These are phyloP conservation scores for Redunca redunca DNA, from an alignment of 2,113 vertebrate genomes.

Conservation along the genomic window DNA sequence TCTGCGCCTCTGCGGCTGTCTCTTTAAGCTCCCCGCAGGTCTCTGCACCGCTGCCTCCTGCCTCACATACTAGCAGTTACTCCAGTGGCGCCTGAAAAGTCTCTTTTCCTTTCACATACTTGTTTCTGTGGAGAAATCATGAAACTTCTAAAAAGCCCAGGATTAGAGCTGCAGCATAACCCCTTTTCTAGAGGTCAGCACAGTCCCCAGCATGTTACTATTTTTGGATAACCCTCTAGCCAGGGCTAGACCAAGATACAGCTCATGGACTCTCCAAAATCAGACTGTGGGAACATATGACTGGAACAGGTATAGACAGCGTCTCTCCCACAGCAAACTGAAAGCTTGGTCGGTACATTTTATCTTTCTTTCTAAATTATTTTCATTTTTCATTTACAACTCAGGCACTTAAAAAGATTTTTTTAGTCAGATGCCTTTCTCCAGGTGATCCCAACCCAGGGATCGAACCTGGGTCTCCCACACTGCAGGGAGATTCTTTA, in stretches of 20 bases:
- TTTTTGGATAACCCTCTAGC: background rate
- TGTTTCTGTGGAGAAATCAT: background rate
- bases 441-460: background rate
- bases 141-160: background rate
- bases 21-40: background rate
- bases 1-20: background rate
- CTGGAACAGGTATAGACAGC: background rate
- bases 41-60: background rate
- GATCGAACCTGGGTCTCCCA: background rate
- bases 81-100: background rate
- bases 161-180: background rate
- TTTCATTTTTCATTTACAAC: background rate
- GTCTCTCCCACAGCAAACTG: background rate
- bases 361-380: background rate
- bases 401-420: background rate
- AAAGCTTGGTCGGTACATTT: background rate
- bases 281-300: background rate
- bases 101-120: conserved; percentile 8
- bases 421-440: background rate
- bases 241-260: background rate
- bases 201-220: background rate
- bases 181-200: background rate
- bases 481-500: background rate
- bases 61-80: background rate
- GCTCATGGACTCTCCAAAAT: background rate